Percentiles rank a stretch among this genome's conserved stretches.
These are phyloP conservation scores for Hippocampus zosterae DNA, from an alignment of 2,113 vertebrate genomes.

Conservation along the genomic window DNA sequence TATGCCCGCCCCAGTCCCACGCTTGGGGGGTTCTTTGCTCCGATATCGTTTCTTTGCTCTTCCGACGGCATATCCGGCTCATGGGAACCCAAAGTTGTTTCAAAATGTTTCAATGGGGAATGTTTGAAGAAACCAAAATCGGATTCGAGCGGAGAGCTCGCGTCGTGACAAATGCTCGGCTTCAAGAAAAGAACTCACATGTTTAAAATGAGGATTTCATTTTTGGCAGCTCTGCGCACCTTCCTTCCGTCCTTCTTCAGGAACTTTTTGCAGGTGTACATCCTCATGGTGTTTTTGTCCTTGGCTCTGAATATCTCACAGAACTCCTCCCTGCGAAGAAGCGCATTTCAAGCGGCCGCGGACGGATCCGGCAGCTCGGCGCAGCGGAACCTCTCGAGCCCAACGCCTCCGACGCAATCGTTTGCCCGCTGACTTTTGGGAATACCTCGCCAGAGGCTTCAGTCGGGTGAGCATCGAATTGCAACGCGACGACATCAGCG, in stretches of 20 bases:
- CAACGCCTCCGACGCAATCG: background rate
- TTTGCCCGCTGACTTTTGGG: too few species aligned
- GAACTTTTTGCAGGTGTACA: constrained; percentile 98
- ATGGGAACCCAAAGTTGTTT: constrained; percentile 32
- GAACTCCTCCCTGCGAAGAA: constrained; percentile 88
- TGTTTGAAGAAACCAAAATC: constrained; percentile 10
- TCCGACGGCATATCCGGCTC: background rate
- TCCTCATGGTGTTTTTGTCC: constrained; percentile 89
- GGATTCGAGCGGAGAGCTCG: constrained; percentile 6
- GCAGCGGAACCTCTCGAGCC: background rate
- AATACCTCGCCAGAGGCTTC: too few species aligned
- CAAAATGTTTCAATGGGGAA: too few species aligned
- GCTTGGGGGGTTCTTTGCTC: too few species aligned
- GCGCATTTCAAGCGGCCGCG: background rate
- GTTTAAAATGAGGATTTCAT: constrained; percentile 95
- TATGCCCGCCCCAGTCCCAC: too few species aligned
- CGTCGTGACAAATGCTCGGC: background rate
- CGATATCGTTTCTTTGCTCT: background rate
- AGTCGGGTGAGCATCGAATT: too few species aligned
- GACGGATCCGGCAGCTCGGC: background rate
- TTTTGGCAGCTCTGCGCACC: constrained; percentile 95
- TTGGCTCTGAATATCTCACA: constrained; percentile 98
- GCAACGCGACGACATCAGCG: too few species aligned
- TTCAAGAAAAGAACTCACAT: constrained; percentile 78
- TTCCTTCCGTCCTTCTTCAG: constrained; percentile 95